These are phyloP conservation scores for Drosophila pandora DNA, from an alignment of 1,140 invertebrate genomes.

Conservation along the genomic window DNA sequence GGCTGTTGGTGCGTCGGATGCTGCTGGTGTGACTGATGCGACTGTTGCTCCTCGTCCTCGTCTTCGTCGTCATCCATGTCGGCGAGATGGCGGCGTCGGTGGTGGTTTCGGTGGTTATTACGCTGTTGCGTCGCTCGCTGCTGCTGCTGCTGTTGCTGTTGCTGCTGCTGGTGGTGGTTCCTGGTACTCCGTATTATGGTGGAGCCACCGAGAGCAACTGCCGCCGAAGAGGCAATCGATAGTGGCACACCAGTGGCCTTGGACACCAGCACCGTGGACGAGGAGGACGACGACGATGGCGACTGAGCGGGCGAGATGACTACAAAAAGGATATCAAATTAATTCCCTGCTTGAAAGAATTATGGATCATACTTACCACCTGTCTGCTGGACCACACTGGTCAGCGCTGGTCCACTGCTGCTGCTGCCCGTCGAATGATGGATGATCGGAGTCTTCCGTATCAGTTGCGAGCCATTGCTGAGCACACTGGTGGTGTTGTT, in stretches of 20 bases:
- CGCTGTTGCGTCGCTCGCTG: constrained; percentile 57
- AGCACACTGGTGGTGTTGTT: constrained; percentile 19
- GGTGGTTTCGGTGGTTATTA: constrained; percentile 83
- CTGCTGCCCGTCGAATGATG: constrained; percentile 71
- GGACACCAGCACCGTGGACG: constrained; percentile 76
- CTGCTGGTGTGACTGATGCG: constrained; percentile 23
- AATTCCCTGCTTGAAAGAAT: no score
- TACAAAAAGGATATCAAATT: background rate
- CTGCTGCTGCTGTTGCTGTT: constrained; percentile 44
- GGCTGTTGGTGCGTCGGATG: constrained; percentile 30
- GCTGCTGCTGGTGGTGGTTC: constrained; percentile 63
- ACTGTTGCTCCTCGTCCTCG: constrained; percentile 51
- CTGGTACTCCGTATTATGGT: constrained; percentile 79
- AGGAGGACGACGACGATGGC: constrained; percentile 80
- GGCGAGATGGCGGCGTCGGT: constrained; percentile 79
- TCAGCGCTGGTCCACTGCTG: constrained; percentile 53
- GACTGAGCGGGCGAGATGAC: constrained; percentile 75
- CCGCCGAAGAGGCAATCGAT: constrained; percentile 74
- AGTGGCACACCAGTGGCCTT: constrained; percentile 74
- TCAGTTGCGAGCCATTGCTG: constrained; percentile 59
- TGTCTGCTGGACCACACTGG: constrained; percentile 73
- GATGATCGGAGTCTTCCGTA: constrained; percentile 79
- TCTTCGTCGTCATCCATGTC: constrained; percentile 80
- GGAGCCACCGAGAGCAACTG: constrained; percentile 63
- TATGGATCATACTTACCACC: constrained; percentile 26